Percentiles rank a stretch among this genome's conserved stretches.
phyloP scores from a whole-genome alignment of 2,797 vertebrate species.

The Sebastes diploproa region DNA sequence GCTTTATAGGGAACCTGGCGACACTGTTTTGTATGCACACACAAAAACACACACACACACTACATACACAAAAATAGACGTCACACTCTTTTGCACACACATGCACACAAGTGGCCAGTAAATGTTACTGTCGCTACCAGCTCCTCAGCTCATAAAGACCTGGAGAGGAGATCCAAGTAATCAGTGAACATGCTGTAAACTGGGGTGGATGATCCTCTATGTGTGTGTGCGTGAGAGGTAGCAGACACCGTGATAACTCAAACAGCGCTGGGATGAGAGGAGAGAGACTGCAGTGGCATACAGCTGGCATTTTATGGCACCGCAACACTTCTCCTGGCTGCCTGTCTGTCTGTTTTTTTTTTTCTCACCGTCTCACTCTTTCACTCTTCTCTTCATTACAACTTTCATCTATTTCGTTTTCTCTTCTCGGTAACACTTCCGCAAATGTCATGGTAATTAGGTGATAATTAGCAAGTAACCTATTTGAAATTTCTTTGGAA shows the following conservation, averaged over 20 bases:
- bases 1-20: constrained; percentile 4
- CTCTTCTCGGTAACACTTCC: neutral
- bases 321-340: constrained; percentile 39
- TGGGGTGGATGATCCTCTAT: constrained; percentile 12
- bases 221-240: constrained; percentile 31
- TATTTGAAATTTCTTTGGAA: too few relatives aligned
- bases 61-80: neutral
- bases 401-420: constrained; percentile 8
- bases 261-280: constrained; percentile 42
- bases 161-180: constrained; percentile 64
- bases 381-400: neutral
- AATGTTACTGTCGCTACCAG: constrained; percentile 43
- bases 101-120: constrained; percentile 60
- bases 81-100: neutral
- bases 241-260: constrained; percentile 63
- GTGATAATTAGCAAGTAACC: too few relatives aligned
- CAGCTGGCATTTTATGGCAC: constrained; percentile 75
- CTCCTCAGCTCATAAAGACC: constrained; percentile 59
- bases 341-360: neutral
- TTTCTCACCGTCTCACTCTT: constrained; percentile 10
- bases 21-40: constrained; percentile 6
- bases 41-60: neutral
- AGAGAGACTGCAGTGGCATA: constrained; percentile 64
- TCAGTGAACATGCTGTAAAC: constrained; percentile 71
- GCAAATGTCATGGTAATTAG: too few relatives aligned